Evolutionary conservation across 2,888 invertebrate genomes (phyloP), one percentile per base, ranked within the genome.

Genomic region (Pemphredon lugubris): DNA sequence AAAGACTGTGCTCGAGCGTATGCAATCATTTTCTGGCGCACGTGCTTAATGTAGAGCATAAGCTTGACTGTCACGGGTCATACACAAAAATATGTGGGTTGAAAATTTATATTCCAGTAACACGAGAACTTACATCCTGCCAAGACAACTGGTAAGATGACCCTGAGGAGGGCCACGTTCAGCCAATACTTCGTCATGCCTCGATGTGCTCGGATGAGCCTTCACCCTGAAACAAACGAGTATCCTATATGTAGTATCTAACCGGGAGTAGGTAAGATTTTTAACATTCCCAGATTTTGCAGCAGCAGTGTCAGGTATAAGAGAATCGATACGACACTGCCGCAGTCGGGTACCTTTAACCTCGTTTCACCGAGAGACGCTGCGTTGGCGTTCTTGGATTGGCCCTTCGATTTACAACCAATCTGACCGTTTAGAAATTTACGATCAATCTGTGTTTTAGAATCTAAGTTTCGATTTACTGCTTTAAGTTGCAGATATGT

Each of bases 121-220:
- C n/a, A n/a, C n/a, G n/a, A n/a, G n/a, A n/a, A 82, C 92, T 92
- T 87, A 92, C 92, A 91, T 86, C 90, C 90, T 77, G 90, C 85
- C 47, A 92, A 90, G 69, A 91, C 87, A 64, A 90, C 83, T 60
- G 92, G 92, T 77, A 92, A 89, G 58, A 91, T 85, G 74, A 92
- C 86, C 86, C 92, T 89, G 83, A 92, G 86, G 40, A 92, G 87
- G 78, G 90, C 86, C 53, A 91, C 86, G 78, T 90, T 91, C 55
- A 91, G 79, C 86, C 91, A 88, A 79, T 90, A 91, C 65, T 88
- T 90, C 39, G 89, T 88, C 91, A 92, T 92, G 70, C 73, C 87
- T 74, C 55, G 61, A 72, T 71, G 48, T 55, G 51, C 45, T 50
- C 30, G 75, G 37, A 72, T 63, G 73, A 59, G 67, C 68, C 71